Percentiles rank a stretch among this genome's conserved stretches.
Conservation (phyloP, 1,140 invertebrate species). For the Drosophila kikkawai region DNA sequence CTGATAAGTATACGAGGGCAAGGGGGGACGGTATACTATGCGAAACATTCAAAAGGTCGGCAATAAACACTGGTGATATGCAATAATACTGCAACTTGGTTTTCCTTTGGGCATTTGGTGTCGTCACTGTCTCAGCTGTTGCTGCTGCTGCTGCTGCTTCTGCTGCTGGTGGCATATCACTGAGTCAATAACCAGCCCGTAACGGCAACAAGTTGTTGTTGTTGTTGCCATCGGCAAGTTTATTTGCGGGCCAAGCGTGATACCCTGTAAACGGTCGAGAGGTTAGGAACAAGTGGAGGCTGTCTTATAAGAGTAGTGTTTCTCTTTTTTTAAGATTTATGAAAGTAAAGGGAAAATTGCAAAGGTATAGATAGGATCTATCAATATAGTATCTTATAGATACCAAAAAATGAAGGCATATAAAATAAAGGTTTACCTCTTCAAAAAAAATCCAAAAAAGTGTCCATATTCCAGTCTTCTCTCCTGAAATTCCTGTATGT, state of each 20-base stretch:
- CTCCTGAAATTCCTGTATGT: no score
- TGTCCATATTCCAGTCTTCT: no score
- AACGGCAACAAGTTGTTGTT: constrained; percentile 28
- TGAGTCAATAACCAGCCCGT: constrained; percentile 45
- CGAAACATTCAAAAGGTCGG: constrained; percentile 8
- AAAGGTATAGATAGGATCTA: no score
- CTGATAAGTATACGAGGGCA: constrained; percentile 20
- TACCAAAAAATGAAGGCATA: no score
- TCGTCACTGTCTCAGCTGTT: constrained; percentile 30
- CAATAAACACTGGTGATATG: constrained; percentile 22
- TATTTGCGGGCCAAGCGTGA: constrained; percentile 10
- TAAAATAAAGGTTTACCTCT: no score
- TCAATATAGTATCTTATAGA: no score
- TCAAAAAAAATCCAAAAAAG: no score
- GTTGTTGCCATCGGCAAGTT: constrained; percentile 35
- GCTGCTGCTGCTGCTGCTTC: no score
- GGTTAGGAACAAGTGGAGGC: background rate
- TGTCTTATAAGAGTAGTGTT: no score
- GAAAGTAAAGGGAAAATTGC: no score
- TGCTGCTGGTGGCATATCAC: constrained; percentile 17
- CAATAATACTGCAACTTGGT: background rate
- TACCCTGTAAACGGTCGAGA: constrained; percentile 1
- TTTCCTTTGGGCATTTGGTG: constrained; percentile 16
- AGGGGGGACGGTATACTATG: background rate
- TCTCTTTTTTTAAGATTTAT: no score